These are phyloP conservation scores for Diabrotica virgifera DNA, from an alignment of 1,140 invertebrate genomes.

Conservation along the genomic window DNA sequence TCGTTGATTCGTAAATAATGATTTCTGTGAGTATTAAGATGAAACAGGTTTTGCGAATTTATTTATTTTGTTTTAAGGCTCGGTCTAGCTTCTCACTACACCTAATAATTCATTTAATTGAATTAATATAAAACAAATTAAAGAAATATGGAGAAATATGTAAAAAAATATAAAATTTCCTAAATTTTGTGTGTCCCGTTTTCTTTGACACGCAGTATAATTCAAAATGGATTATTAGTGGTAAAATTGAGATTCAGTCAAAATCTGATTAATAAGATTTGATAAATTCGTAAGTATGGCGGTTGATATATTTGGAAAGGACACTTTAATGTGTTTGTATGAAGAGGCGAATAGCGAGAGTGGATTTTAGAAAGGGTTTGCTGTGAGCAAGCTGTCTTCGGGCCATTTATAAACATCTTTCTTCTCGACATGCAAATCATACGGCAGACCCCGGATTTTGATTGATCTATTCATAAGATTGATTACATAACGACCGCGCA, in stretches of 20 bases:
- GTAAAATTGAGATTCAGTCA: not conserved
- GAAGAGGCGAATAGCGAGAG: not conserved
- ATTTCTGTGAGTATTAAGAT: too few species aligned
- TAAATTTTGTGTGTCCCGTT: too few species aligned
- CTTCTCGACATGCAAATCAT: slow-evolving; percentile 49
- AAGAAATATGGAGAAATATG: too few species aligned
- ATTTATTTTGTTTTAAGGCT: too few species aligned
- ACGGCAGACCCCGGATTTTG: slow-evolving; percentile 45
- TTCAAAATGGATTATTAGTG: not conserved
- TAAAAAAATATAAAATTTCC: too few species aligned
- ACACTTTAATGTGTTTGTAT: slow-evolving; percentile 19
- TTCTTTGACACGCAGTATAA: not conserved
- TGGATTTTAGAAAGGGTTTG: slow-evolving; percentile 15
- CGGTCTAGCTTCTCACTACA: too few species aligned
- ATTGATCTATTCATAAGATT: slow-evolving; percentile 49
- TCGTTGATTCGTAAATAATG: too few species aligned
- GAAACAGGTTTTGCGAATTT: too few species aligned
- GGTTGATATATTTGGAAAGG: slow-evolving; percentile 13
- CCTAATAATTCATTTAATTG: too few species aligned
- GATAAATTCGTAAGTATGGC: slow-evolving; percentile 9
- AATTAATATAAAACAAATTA: too few species aligned
- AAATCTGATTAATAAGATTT: slow-evolving; percentile 8
- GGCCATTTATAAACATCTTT: slow-evolving; percentile 50
- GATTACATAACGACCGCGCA: slow-evolving; percentile 34
- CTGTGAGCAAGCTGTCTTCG: slow-evolving; percentile 38